Base-by-base conservation (phyloP, 2,888 invertebrate species). In the Euphydryas editha region DNA sequence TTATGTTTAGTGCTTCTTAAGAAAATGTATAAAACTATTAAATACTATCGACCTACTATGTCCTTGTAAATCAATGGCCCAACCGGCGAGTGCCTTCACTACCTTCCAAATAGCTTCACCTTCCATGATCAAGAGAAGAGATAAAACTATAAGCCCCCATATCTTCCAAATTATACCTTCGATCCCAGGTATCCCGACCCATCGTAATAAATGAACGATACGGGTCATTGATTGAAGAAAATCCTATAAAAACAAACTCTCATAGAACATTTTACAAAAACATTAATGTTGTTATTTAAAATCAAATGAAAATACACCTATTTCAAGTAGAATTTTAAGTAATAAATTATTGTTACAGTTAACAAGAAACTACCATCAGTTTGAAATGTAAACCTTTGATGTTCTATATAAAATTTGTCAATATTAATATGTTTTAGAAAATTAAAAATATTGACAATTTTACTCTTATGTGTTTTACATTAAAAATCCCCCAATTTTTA, bases 61-160 rank as follows among this genome's bases (percentile, higher is more conserved):
- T 5, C 81, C 86, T 21, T 69, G 69, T 11, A 69, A 82, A 64
- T 84, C 85, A 5, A 73, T 71, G 4, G 86, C 84, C 76, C 81
- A 78, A 2, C 87, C 88, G n/a, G 80, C 80, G 0, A 88, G 63
- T 3, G 85, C 83, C 62, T 80, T 84, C 0, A 88, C 73, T 0
- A 88, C 82, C 56, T 83, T 88, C 83, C 84, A 86, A 17, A 86
- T 77, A 8, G 86, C 80, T 17, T 76, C 69, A 0, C 58, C 65
- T 56, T 84, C 81, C 2, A 87, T 78, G 0, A 69, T 39, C 0
- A 83, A 17, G 5, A 87, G 67, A 0, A 76, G 42, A 0, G 67
- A 17, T 2, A 87, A 39, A 5, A 88, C 37, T 0, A 78, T 2
- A 2, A 73, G 30, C 7, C 81, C 83, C 83, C 84, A 87, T 0